phyloP scores from a whole-genome alignment of 2,888 invertebrate species.

The Drosophila putrida region DNA sequence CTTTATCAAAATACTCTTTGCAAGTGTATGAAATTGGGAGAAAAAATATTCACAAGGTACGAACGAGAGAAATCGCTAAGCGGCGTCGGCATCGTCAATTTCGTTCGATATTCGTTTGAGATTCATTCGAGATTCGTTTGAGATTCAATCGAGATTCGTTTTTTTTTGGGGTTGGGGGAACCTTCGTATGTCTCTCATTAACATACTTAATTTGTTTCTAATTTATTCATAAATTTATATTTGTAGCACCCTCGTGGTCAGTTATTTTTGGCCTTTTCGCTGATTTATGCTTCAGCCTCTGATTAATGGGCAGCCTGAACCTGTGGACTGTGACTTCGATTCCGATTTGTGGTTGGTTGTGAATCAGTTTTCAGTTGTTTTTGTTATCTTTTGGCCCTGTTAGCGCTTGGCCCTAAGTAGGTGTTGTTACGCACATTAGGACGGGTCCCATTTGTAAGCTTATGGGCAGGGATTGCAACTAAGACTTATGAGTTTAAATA shows the following conservation, averaged over 20 bases:
- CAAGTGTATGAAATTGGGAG: conserved; percentile 1
- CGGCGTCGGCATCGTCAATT: conserved; percentile 30
- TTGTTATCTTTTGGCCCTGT: conserved; percentile 36
- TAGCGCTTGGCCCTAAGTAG: conserved; percentile 63
- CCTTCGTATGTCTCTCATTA: conserved; percentile 60
- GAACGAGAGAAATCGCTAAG: conserved; percentile 51
- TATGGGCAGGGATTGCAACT: neutral
- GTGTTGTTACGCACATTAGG: conserved; percentile 79
- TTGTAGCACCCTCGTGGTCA: conserved; percentile 69
- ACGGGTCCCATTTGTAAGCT: conserved; percentile 52
- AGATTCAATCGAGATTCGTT: conserved; percentile 42
- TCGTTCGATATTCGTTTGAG: conserved; percentile 29
- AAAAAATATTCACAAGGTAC: conserved; percentile 32
- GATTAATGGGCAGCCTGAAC: conserved; percentile 70
- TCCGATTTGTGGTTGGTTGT: conserved; percentile 34
- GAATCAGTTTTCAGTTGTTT: conserved; percentile 45
- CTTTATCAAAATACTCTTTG: neutral
- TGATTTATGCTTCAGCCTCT: conserved; percentile 72
- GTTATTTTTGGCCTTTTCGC: conserved; percentile 49
- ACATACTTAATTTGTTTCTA: conserved; percentile 80
- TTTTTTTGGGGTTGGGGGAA: conserved; percentile 26
- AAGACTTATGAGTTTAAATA: neutral
- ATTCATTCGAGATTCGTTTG: conserved; percentile 21
- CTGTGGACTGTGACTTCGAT: conserved; percentile 8
- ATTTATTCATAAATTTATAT: conserved; percentile 81